These are phyloP conservation scores for Thysanoteuthis rhombus DNA, from an alignment of 2,888 invertebrate species.

Conservation along the genomic window DNA sequence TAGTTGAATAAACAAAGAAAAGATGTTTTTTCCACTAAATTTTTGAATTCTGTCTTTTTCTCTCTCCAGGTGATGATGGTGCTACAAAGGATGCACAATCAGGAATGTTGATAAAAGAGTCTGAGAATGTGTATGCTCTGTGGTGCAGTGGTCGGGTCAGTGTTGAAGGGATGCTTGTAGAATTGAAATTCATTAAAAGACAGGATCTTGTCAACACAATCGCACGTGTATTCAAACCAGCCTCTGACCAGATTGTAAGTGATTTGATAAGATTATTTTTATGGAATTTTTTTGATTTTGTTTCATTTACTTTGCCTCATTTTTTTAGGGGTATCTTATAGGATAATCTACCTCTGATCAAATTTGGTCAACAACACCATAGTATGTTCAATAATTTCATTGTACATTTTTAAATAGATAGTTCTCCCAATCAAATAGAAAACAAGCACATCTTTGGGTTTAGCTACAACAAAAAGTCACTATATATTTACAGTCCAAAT, in stretches of 20 bases:
- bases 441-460: no score
- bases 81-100: conserved; percentile 71
- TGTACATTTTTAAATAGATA: no score
- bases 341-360: no score
- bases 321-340: no score
- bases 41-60: neutral
- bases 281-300: neutral
- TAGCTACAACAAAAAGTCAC: no score
- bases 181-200: conserved; percentile 89
- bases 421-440: no score
- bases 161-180: conserved; percentile 96
- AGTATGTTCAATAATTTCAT: no score
- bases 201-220: conserved; percentile 93
- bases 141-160: conserved; percentile 96
- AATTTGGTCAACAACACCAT: no score
- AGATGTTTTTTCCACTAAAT: no score
- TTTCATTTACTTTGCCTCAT: neutral
- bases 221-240: conserved; percentile 83
- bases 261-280: no score
- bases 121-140: conserved; percentile 91
- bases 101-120: conserved; percentile 85
- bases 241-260: conserved; percentile 81
- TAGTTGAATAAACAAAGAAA: no score
- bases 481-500: no score
- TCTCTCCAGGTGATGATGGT: conserved; percentile 82